Evolutionary conservation across 2,888 invertebrate genomes (phyloP).

Genomic region (Rotaria sp.): DNA sequence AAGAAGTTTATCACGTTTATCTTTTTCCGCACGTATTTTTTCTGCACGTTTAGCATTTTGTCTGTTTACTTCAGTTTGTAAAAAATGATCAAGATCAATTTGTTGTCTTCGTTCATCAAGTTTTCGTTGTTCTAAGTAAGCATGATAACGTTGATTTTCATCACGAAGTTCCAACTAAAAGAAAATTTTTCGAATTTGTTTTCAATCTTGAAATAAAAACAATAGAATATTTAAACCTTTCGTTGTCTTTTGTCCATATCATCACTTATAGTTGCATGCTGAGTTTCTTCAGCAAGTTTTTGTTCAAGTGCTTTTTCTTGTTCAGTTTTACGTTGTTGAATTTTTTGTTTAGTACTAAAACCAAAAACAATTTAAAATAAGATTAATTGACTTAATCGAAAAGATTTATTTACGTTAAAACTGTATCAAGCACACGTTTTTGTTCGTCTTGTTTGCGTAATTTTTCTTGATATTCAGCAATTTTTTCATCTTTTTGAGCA

Average conservation of each 20-base stretch:
- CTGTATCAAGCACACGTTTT: not conserved
- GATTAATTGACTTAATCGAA: no score
- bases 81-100: not conserved
- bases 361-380: not conserved
- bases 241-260: not conserved
- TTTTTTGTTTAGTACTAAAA: not conserved
- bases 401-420: not conserved
- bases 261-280: not conserved
- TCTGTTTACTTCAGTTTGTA: not conserved
- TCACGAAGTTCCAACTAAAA: not conserved
- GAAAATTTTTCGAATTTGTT: not conserved
- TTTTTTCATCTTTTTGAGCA: not conserved
- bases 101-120: not conserved
- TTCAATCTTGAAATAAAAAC: not conserved
- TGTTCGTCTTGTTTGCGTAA: slow-evolving; percentile 12
- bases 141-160: slow-evolving; percentile 9
- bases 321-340: not conserved
- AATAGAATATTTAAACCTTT: not conserved
- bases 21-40: not conserved
- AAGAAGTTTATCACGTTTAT: not conserved
- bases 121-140: slow-evolving; percentile 14
- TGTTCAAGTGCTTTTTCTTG: not conserved
- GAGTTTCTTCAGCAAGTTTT: not conserved
- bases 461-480: slow-evolving; percentile 21
- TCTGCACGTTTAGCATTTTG: not conserved